phyloP scores from a whole-genome alignment of 2,888 invertebrate species.

The Drosophila maculinotata region DNA sequence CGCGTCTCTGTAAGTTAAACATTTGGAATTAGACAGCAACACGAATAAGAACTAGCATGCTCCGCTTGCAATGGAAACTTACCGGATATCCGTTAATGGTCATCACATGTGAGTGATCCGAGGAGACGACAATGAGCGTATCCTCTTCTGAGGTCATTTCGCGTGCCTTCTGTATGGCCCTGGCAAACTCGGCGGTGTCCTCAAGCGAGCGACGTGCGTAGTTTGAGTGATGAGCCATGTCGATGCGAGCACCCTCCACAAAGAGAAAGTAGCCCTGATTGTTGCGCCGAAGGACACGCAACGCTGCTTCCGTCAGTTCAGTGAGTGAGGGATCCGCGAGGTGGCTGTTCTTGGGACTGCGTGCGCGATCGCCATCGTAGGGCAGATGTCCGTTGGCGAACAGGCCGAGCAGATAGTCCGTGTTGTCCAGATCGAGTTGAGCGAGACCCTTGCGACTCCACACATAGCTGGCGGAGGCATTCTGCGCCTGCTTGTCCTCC shows the following conservation, averaged over 20 bases:
- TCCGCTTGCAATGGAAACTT: conserved; percentile 82
- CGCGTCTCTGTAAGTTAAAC: conserved; percentile 81
- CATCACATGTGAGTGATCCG: conserved; percentile 93
- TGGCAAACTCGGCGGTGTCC: conserved; percentile 92
- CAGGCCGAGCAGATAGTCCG: conserved; percentile 87
- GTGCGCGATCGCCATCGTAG: conserved; percentile 87
- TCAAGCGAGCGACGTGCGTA: conserved; percentile 90
- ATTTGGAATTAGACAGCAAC: not conserved
- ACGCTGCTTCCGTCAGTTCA: conserved; percentile 89
- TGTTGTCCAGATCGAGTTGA: conserved; percentile 84
- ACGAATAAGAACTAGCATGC: too few relatives aligned
- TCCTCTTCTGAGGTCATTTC: conserved; percentile 88
- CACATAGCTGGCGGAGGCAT: conserved; percentile 83
- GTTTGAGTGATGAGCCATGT: conserved; percentile 88
- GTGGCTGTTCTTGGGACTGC: conserved; percentile 81
- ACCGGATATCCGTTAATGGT: conserved; percentile 91
- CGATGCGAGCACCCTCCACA: conserved; percentile 88
- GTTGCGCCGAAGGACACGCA: conserved; percentile 87
- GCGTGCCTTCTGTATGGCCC: conserved; percentile 88
- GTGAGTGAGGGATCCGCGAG: conserved; percentile 88
- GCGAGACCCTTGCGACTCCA: conserved; percentile 81
- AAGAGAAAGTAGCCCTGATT: conserved; percentile 90
- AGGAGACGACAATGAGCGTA: conserved; percentile 93
- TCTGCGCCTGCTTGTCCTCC: conserved; percentile 62
- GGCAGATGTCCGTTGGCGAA: conserved; percentile 87